These are phyloP conservation scores for Myotis planiceps DNA, from an alignment of 2,797 vertebrate genomes.

Conservation along the genomic window DNA sequence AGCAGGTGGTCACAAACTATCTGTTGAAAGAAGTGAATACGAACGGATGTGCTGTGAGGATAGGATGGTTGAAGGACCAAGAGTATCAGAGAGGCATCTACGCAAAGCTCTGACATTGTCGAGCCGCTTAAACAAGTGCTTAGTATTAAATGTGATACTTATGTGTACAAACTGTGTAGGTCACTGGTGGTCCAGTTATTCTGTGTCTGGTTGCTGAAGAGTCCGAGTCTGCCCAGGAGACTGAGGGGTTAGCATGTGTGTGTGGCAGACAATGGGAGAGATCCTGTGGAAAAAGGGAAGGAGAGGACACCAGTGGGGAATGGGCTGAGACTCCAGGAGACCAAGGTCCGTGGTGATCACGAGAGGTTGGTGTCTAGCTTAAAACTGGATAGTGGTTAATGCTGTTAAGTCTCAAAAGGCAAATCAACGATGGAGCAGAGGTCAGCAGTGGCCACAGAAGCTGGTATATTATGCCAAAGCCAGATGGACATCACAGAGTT, in stretches of 20 bases:
- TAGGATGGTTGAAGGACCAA: not conserved
- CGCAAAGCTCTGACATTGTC: rapidly evolving
- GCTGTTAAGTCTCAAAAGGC: not conserved
- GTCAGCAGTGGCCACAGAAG: not conserved
- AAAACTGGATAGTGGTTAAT: not conserved
- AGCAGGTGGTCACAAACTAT: not conserved
- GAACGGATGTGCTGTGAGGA: not conserved
- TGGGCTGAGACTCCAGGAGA: not conserved
- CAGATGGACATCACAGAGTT: not conserved
- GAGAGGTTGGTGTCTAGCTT: rapidly evolving
- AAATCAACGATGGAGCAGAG: not conserved
- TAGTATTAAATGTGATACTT: not conserved
- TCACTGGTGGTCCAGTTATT: not conserved
- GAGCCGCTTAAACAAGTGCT: not conserved
- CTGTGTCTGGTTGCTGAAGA: not conserved
- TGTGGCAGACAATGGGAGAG: not conserved
- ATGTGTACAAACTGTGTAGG: too few relatives aligned
- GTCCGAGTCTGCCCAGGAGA: not conserved
- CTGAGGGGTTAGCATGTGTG: not conserved
- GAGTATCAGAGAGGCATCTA: not conserved
- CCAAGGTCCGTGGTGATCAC: not conserved
- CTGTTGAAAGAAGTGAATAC: not conserved
- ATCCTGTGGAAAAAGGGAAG: not conserved
- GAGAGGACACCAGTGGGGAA: not conserved
- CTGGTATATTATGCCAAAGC: not conserved